These are phyloP conservation scores for Gambelia wislizenii DNA, from an alignment of 2,797 vertebrate species.

Conservation along the genomic window DNA sequence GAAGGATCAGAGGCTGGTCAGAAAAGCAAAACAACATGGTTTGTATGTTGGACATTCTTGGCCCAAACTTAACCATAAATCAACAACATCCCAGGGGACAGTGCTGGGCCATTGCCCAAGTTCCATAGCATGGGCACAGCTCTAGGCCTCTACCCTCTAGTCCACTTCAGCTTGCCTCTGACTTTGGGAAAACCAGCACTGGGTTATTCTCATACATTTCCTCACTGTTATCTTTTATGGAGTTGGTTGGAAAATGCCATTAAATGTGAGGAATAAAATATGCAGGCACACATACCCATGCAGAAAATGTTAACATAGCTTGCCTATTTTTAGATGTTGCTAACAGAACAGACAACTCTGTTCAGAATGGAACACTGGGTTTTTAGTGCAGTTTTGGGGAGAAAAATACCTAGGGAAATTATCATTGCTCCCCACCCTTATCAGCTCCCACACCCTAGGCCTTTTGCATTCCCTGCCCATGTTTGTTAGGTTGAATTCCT, in stretches of 20 bases:
- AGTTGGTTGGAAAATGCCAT: conserved; percentile 20
- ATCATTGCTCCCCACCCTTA: background rate
- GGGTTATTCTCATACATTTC: background rate
- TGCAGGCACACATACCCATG: background rate
- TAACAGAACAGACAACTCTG: background rate
- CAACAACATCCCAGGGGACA: background rate
- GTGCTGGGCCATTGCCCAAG: background rate
- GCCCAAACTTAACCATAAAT: background rate
- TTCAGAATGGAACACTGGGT: background rate
- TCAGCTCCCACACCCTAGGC: background rate
- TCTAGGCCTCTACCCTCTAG: background rate
- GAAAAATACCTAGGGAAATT: background rate
- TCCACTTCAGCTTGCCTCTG: background rate
- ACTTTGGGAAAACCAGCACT: background rate
- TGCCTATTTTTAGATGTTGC: conserved; percentile 34
- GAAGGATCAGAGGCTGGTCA: background rate
- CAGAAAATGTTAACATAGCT: conserved; percentile 20
- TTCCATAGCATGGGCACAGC: background rate
- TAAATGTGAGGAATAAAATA: conserved; percentile 18
- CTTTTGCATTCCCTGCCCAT: conserved; percentile 5
- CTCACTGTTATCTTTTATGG: background rate
- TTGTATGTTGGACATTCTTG: conserved; percentile 17
- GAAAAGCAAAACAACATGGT: background rate
- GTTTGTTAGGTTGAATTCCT: conserved; percentile 26
- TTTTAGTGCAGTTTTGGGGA: background rate